A percentile compares a stretch with the other conserved stretches of the same genome.
Evolutionary conservation across 1,140 invertebrate genomes (phyloP).

Genomic region (Lepidostoma basale): DNA sequence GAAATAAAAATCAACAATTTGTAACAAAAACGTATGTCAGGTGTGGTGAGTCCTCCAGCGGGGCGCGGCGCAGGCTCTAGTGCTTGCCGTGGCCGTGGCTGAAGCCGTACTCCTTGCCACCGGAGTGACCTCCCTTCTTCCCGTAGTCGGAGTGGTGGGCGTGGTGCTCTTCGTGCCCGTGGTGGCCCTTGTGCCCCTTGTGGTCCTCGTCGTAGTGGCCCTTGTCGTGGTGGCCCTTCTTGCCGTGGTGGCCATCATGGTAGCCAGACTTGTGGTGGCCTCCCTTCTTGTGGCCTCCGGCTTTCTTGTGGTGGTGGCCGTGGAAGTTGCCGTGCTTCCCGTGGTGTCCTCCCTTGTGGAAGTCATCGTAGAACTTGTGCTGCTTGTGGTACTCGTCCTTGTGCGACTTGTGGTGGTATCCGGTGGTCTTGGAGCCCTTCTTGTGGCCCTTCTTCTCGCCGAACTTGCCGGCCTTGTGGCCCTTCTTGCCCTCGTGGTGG

Average conservation of each 20-base stretch:
- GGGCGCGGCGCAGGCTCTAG: slow-evolving; percentile 51
- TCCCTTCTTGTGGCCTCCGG: slow-evolving; percentile 74
- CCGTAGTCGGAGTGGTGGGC: slow-evolving; percentile 69
- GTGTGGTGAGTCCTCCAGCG: slow-evolving; percentile 11
- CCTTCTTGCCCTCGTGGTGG: slow-evolving; percentile 76
- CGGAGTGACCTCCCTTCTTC: slow-evolving; percentile 69
- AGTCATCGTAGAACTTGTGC: slow-evolving; percentile 83
- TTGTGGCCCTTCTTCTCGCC: slow-evolving; percentile 80
- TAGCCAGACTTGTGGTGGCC: slow-evolving; percentile 71
- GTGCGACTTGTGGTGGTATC: slow-evolving; percentile 79
- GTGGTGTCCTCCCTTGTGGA: slow-evolving; percentile 76
- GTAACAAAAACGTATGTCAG: slow-evolving; percentile 38
- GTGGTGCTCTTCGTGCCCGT: slow-evolving; percentile 70
- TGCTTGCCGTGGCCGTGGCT: slow-evolving; percentile 57
- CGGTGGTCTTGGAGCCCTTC: slow-evolving; percentile 74
- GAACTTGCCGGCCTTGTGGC: slow-evolving; percentile 76
- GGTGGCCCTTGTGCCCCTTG: slow-evolving; percentile 66
- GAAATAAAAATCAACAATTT: slow-evolving; percentile 40
- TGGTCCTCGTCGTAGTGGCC: slow-evolving; percentile 69
- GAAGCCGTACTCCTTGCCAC: slow-evolving; percentile 70
- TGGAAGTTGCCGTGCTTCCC: slow-evolving; percentile 72
- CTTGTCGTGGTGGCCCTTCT: slow-evolving; percentile 75
- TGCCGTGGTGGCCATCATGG: slow-evolving; percentile 73
- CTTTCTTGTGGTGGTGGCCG: slow-evolving; percentile 71
- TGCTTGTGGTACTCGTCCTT: slow-evolving; percentile 85